Evolutionary conservation across 2,888 invertebrate species (phyloP), one percentile per base, ranked within the genome.

Genomic region (Pseudococcus longispinus): DNA sequence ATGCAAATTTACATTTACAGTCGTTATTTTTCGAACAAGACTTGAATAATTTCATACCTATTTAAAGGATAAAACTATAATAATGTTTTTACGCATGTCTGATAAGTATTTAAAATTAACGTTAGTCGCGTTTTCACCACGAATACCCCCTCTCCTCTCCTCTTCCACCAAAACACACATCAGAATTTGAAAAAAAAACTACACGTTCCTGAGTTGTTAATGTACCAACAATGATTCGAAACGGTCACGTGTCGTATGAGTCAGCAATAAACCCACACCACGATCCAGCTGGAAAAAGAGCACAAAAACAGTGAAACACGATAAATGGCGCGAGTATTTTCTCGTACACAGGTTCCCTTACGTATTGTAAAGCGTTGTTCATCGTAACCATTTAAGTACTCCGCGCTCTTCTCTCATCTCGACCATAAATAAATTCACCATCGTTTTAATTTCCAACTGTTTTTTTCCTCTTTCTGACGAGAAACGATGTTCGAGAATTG

Each of bases 21-120:
- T 85, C 85, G 85, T 85, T 85, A 85, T 85, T 85, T 83, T 85
- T 32, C 65, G 65, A 65, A 85, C 85, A 65, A 85, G 85, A 85
- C 85, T 20, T 37, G 85, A 85, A 85, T 85, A 85, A 85, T 70
- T 65, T 85, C 74, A 42, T 83, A 83, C 83, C 83, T 51, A 55
- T 83, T 83, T 83, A 83, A 55, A 83, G 83, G 37, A 18, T 83
- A 55, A 55, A 29, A 80, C 15, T 80, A 20, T 80, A 80, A 80
- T 80, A 80, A 42, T 80, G 77, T 80, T 80, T 80, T 80, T 80
- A 80, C 77, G 77, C 77, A 80, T 80, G 77, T 80, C 77, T 80
- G 77, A 55, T 84, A 84, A 55, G 51, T 82, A 23, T 42, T 51
- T 84, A 32, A 60, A 84, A 84, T 55, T 60, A 84, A 84, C 55